Conservation (phyloP, 2,888 invertebrate genomes). For the Halocaridina rubra region DNA sequence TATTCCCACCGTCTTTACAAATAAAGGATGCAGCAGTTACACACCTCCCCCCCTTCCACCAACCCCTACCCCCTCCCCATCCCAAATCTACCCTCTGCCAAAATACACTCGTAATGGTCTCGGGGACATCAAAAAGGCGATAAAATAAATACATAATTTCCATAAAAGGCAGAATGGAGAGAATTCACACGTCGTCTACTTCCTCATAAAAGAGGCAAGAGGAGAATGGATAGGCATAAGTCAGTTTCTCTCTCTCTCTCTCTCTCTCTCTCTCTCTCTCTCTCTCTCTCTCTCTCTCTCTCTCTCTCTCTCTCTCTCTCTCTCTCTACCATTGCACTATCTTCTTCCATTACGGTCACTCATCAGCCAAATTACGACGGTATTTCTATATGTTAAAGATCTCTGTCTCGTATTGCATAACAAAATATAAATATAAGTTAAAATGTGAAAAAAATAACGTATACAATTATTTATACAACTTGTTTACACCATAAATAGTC, state of each 20-base stretch:
- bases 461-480: too few species aligned
- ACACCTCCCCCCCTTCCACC: not conserved
- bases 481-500: too few species aligned
- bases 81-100: not conserved
- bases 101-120: not conserved
- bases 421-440: too few species aligned
- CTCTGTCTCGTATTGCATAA: too few species aligned
- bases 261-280: conserved; percentile 29
- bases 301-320: conserved; percentile 41
- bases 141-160: conserved; percentile 13
- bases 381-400: too few species aligned
- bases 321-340: not conserved
- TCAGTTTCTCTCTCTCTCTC: conserved; percentile 40
- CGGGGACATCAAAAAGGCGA: not conserved
- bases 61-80: not conserved
- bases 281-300: conserved; percentile 45
- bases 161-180: not conserved
- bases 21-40: too few species aligned
- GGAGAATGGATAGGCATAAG: not conserved
- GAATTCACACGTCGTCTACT: not conserved
- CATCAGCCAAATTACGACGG: too few species aligned
- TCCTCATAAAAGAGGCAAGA: not conserved
- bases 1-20: too few species aligned
- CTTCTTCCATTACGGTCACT: too few species aligned
- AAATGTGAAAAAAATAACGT: too few species aligned